Conservation (phyloP, 2,888 invertebrate species). For the Julus scandinavius region DNA sequence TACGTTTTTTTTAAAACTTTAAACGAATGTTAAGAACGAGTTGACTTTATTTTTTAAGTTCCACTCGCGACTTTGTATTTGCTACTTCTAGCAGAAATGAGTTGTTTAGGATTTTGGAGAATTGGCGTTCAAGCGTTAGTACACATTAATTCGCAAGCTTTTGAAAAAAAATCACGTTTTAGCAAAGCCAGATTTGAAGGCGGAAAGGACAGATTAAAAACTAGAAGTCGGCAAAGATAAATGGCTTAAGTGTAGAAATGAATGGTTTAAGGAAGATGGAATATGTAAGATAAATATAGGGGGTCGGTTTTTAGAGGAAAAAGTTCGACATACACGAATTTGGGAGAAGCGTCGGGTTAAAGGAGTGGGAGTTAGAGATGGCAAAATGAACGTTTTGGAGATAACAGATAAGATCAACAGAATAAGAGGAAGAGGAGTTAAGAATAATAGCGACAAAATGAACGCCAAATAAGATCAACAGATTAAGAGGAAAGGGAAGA, state of each 20-base stretch:
- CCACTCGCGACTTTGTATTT: not conserved
- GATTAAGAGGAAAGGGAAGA: too few species aligned
- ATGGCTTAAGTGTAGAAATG: not conserved
- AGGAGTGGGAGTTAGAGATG: too few species aligned
- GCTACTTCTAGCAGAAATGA: not conserved
- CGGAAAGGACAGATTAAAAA: too few species aligned
- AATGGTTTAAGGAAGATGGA: not conserved
- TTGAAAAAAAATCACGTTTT: not conserved
- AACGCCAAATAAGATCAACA: too few species aligned
- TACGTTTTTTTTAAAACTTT: not conserved
- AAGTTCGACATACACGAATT: not conserved
- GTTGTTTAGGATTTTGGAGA: not conserved
- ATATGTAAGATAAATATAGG: not conserved
- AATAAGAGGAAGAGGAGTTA: too few species aligned
- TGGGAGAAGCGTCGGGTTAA: too few species aligned
- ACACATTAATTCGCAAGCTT: too few species aligned
- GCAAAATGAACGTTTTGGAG: too few species aligned
- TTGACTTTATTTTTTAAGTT: not conserved
- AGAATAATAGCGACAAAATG: too few species aligned
- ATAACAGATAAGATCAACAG: too few species aligned
- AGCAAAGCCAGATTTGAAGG: not conserved
- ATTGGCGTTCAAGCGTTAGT: too few species aligned
- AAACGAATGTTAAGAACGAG: not conserved
- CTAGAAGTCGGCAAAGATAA: not conserved
- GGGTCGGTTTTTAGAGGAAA: too few species aligned